phyloP scores from a whole-genome alignment of 2,113 vertebrate species.

The Menura novaehollandiae region DNA sequence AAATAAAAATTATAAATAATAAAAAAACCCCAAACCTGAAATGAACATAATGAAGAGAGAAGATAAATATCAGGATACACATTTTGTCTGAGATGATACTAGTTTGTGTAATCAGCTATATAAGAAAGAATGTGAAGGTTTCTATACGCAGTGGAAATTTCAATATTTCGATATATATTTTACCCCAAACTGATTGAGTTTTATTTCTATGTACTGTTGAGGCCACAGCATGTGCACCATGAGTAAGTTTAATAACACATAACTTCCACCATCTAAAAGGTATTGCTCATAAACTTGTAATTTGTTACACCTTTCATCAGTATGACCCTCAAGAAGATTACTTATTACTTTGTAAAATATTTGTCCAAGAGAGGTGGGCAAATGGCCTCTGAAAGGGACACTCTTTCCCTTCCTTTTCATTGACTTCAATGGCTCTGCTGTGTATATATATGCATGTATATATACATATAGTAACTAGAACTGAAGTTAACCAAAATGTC shows the following conservation, averaged over 20 bases:
- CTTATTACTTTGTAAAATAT: background rate
- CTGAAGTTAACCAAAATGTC: background rate
- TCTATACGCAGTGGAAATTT: background rate
- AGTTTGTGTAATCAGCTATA: background rate
- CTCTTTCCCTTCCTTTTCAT: background rate
- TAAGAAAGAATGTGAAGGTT: background rate
- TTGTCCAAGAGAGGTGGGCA: background rate
- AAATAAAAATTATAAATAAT: background rate
- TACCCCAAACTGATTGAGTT: background rate
- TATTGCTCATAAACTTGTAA: background rate
- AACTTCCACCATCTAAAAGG: background rate
- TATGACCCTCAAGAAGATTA: background rate
- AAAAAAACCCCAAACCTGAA: rapidly evolving
- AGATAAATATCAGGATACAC: background rate
- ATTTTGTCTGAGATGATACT: background rate
- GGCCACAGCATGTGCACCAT: background rate
- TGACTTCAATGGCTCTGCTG: background rate
- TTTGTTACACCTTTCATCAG: background rate
- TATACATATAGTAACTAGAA: too few relatives aligned
- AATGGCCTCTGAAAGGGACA: background rate
- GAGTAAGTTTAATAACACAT: background rate
- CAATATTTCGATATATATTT: background rate
- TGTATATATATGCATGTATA: rapidly evolving
- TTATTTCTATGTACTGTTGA: background rate
- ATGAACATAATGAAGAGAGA: background rate